Evolutionary conservation across 1,140 invertebrate species (phyloP).

Genomic region (Rhagoletis zephyria): DNA sequence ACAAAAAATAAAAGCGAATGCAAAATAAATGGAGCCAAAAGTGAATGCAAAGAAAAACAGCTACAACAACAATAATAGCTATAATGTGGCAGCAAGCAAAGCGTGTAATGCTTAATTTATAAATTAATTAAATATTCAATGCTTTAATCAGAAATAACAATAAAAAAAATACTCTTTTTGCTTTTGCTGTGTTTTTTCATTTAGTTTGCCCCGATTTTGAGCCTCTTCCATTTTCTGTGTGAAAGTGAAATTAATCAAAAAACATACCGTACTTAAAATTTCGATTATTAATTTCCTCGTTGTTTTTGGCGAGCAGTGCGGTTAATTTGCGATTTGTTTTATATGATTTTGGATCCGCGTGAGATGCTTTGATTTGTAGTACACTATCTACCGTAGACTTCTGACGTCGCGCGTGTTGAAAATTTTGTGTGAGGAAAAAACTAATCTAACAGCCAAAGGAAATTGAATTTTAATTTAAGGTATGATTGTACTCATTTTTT

Average conservation of each 20-base stretch:
- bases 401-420: constrained; percentile 1
- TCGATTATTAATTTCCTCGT: not conserved
- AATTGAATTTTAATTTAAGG: too few species aligned
- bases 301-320: not conserved
- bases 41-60: not conserved
- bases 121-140: not conserved
- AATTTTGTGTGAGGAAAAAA: not conserved
- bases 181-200: not conserved
- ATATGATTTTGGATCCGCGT: not conserved
- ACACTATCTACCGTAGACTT: not conserved
- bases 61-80: too few species aligned
- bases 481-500: too few species aligned
- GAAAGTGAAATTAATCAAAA: constrained; percentile 15
- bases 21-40: not conserved
- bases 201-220: not conserved
- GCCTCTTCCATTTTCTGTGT: not conserved
- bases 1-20: not conserved
- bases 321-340: not conserved
- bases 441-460: not conserved
- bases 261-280: not conserved
- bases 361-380: not conserved
- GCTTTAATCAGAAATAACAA: not conserved
- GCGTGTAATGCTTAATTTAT: not conserved
- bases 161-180: not conserved
- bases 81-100: constrained; percentile 2